Evolutionary conservation across 2,113 vertebrate species (phyloP).

Genomic region (Leiothrix lutea): DNA sequence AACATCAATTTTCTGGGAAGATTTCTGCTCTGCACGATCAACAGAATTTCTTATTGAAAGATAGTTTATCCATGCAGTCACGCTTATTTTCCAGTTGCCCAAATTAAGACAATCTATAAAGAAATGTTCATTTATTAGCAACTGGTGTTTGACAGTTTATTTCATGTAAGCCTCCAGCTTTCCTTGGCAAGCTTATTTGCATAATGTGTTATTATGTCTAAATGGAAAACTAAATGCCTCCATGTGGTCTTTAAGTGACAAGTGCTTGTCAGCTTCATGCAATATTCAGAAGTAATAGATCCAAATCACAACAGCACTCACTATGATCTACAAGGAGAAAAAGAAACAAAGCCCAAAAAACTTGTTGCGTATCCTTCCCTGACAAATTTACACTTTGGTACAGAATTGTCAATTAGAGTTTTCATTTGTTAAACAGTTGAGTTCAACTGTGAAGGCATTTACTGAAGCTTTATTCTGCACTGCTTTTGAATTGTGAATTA

Average conservation of each 20-base stretch:
- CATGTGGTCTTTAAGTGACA: slow-evolving; percentile 86
- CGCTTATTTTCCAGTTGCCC: slow-evolving; percentile 69
- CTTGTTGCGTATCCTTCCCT: slow-evolving; percentile 77
- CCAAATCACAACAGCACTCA: slow-evolving; percentile 77
- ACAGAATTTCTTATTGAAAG: slow-evolving; percentile 13
- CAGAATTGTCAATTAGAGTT: slow-evolving; percentile 77
- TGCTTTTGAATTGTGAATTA: slow-evolving; percentile 66
- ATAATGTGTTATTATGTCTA: slow-evolving; percentile 88
- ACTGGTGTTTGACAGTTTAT: slow-evolving; percentile 82
- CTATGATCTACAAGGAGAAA: slow-evolving; percentile 67
- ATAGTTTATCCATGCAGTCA: slow-evolving; percentile 21
- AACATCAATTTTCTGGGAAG: slow-evolving; percentile 28
- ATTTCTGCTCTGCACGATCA: not conserved
- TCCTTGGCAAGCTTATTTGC: slow-evolving; percentile 82
- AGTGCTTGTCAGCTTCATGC: slow-evolving; percentile 84
- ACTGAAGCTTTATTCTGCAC: slow-evolving; percentile 63
- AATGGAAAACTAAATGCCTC: slow-evolving; percentile 85
- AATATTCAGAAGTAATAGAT: slow-evolving; percentile 85
- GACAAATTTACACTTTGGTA: slow-evolving; percentile 77
- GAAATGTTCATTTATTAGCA: slow-evolving; percentile 84
- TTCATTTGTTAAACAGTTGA: slow-evolving; percentile 76
- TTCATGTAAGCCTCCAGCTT: slow-evolving; percentile 81
- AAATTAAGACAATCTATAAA: slow-evolving; percentile 80
- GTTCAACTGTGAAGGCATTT: slow-evolving; percentile 78
- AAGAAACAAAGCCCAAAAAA: slow-evolving; percentile 58